A percentile compares a stretch with the other conserved stretches of the same genome.
These are phyloP conservation scores for Drosophila recens DNA, from an alignment of 2,888 invertebrate genomes.

Conservation along the genomic window DNA sequence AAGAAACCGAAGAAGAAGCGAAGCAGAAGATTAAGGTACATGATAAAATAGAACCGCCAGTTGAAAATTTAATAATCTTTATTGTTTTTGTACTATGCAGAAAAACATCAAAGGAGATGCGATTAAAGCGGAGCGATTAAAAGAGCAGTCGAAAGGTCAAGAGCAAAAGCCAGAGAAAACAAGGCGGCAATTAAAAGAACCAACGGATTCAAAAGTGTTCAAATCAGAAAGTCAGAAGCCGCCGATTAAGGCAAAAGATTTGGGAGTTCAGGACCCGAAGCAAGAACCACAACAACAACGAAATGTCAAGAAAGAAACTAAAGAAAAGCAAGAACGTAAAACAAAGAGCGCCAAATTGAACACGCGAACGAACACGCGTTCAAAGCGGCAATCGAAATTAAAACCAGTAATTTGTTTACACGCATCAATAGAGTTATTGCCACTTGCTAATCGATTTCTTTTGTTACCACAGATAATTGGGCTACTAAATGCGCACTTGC, in stretches of 20 bases:
- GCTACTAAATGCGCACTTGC: conserved; percentile 9
- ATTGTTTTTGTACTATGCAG: not conserved
- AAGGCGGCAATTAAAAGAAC: too few relatives aligned
- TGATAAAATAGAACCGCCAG: not conserved
- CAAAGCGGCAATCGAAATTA: conserved; percentile 9
- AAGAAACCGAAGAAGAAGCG: not conserved
- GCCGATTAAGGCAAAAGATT: too few relatives aligned
- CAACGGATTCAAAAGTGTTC: not conserved
- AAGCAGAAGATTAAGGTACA: conserved; percentile 2
- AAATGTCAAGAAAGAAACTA: not conserved
- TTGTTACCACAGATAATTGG: conserved; percentile 43
- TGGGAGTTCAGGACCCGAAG: too few relatives aligned
- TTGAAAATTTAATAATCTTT: not conserved
- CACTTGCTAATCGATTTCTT: conserved; percentile 45
- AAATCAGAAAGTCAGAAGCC: not conserved
- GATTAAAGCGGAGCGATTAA: not conserved
- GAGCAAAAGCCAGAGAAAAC: not conserved
- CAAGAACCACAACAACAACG: not conserved
- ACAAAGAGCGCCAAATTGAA: not conserved
- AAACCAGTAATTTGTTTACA: conserved; percentile 31
- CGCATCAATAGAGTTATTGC: conserved; percentile 32
- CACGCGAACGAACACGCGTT: not conserved
- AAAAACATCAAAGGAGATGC: not conserved
- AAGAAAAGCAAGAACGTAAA: not conserved
- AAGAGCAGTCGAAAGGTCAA: not conserved